Evolutionary conservation across 2,113 vertebrate species (phyloP).

Genomic region (Alethe castanea): DNA sequence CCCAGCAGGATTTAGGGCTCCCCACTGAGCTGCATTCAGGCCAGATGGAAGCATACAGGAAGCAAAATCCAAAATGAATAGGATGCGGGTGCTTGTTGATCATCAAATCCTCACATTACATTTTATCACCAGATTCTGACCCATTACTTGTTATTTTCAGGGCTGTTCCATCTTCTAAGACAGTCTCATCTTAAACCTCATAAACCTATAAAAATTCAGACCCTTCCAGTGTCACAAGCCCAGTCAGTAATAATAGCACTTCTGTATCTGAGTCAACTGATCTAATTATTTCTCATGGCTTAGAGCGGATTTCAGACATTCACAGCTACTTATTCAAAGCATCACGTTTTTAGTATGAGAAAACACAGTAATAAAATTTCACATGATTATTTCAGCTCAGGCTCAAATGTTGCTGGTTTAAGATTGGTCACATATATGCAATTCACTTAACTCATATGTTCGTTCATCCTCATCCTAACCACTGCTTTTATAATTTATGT

Average conservation of each 20-base stretch:
- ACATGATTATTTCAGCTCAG: neutral
- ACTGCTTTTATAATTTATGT: neutral
- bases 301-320: neutral
- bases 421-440: neutral
- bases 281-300: slow-evolving; percentile 22
- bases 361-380: neutral
- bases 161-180: neutral
- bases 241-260: neutral
- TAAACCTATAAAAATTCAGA: neutral
- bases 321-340: neutral
- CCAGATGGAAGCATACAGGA: neutral
- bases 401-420: neutral
- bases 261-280: slow-evolving; percentile 10
- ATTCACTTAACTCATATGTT: neutral
- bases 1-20: neutral
- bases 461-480: neutral
- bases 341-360: neutral
- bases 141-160: neutral
- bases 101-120: neutral
- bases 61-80: neutral
- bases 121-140: neutral
- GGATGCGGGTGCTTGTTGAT: neutral
- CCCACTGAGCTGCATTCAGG: neutral
- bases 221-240: neutral
- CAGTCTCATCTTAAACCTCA: neutral